Conservation (phyloP, 2,797 vertebrate genomes). For the Chaunax sp. region DNA sequence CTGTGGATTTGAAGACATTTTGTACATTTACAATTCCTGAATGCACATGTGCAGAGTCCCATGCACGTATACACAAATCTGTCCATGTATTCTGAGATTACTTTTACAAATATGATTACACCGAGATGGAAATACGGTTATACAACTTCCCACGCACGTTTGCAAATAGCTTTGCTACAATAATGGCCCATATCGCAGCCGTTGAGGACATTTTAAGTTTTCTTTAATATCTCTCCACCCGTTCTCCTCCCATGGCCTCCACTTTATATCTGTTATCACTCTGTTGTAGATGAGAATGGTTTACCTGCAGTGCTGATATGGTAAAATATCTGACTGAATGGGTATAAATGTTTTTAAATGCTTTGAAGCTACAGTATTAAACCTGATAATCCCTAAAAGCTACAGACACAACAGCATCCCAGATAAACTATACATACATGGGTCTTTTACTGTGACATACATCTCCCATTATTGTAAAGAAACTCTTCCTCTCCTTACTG, state of each 20-base stretch:
- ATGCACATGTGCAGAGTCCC: too few species aligned
- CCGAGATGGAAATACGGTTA: too few species aligned
- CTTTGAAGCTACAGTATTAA: conserved; percentile 37
- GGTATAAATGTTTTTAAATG: conserved; percentile 45
- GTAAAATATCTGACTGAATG: conserved; percentile 37
- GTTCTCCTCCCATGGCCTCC: conserved; percentile 20
- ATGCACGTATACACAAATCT: too few species aligned
- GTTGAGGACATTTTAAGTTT: not conserved
- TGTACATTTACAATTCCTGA: too few species aligned
- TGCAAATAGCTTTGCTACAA: too few species aligned
- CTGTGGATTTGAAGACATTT: too few species aligned
- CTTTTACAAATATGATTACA: too few species aligned
- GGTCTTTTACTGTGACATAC: conserved; percentile 26
- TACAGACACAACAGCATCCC: too few species aligned
- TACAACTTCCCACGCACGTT: too few species aligned
- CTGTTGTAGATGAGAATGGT: conserved; percentile 25
- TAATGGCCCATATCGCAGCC: too few species aligned
- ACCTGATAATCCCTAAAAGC: conserved; percentile 35
- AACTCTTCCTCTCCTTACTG: conserved; percentile 12
- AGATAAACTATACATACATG: too few species aligned
- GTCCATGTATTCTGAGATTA: too few species aligned
- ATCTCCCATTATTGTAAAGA: conserved; percentile 31
- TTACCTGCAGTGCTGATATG: conserved; percentile 16
- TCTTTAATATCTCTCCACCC: conserved; percentile 4
- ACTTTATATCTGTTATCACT: conserved; percentile 16